Evolutionary conservation across 2,888 invertebrate species (phyloP).

Genomic region (Leistus spinibarbis): DNA sequence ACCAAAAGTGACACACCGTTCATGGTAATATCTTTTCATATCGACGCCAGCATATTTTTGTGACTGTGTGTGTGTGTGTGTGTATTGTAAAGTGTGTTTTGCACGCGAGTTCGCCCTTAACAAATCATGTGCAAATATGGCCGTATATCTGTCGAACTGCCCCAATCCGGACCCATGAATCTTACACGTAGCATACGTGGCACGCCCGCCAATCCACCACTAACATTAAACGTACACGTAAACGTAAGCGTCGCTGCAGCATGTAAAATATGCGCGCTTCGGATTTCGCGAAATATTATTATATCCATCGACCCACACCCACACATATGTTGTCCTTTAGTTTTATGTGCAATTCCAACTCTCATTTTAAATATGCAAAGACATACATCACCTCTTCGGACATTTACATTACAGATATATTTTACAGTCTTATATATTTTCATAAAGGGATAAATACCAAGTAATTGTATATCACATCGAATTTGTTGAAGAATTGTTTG

Average conservation of each 20-base stretch:
- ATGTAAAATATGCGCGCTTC: conserved; percentile 4
- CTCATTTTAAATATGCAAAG: not conserved
- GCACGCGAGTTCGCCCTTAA: conserved; percentile 21
- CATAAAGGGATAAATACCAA: not conserved
- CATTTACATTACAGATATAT: not conserved
- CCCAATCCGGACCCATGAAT: conserved; percentile 22
- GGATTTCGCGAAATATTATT: not conserved
- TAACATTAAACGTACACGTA: not conserved
- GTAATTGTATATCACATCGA: not conserved
- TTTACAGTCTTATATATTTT: not conserved
- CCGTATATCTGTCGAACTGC: conserved; percentile 38
- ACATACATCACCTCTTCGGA: not conserved
- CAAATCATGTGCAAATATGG: conserved; percentile 37
- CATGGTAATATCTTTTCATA: conserved; percentile 38
- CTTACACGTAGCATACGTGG: conserved; percentile 27
- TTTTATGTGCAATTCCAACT: not conserved
- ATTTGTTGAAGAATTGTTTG: not conserved
- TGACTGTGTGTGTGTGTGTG: not conserved
- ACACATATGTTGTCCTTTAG: not conserved
- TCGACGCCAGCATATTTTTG: conserved; percentile 36
- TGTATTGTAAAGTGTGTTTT: conserved; percentile 18
- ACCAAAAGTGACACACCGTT: conserved; percentile 36
- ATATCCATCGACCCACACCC: not conserved
- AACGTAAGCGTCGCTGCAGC: no score
- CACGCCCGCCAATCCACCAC: conserved; percentile 1